phyloP scores from a whole-genome alignment of 2,113 vertebrate species.

The Sander vitreus region DNA sequence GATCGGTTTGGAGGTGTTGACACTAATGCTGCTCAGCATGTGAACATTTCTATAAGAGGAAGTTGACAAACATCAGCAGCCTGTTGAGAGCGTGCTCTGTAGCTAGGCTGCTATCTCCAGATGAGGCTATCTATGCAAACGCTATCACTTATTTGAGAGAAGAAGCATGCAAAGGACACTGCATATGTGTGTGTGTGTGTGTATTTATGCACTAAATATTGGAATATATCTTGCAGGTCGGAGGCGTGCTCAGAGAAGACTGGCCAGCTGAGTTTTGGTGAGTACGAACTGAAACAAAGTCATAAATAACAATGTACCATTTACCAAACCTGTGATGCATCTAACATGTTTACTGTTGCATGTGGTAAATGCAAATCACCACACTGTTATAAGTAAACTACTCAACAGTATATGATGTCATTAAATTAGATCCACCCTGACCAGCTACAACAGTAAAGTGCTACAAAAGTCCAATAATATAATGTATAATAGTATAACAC shows the following conservation, averaged over 20 bases:
- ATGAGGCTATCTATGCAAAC: conserved; percentile 46
- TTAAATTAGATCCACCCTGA: too few relatives aligned
- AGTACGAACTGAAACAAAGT: conserved; percentile 47
- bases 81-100: background rate
- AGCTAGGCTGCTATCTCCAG: background rate
- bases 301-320: background rate
- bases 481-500: too few relatives aligned
- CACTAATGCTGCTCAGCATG: background rate
- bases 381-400: too few relatives aligned
- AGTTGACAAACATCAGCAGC: conserved; percentile 23
- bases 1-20: background rate
- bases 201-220: conserved; percentile 1
- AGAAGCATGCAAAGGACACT: conserved; percentile 36
- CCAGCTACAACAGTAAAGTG: too few relatives aligned
- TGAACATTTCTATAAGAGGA: conserved; percentile 48
- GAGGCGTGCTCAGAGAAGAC: conserved; percentile 51
- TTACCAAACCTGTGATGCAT: background rate
- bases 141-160: background rate
- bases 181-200: background rate
- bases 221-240: conserved; percentile 64
- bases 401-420: too few relatives aligned
- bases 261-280: conserved; percentile 73
- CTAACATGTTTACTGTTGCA: background rate
- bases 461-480: too few relatives aligned
- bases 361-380: background rate